phyloP scores from a whole-genome alignment of 2,888 invertebrate genomes.

The Dyspetes luteomarginatus region DNA sequence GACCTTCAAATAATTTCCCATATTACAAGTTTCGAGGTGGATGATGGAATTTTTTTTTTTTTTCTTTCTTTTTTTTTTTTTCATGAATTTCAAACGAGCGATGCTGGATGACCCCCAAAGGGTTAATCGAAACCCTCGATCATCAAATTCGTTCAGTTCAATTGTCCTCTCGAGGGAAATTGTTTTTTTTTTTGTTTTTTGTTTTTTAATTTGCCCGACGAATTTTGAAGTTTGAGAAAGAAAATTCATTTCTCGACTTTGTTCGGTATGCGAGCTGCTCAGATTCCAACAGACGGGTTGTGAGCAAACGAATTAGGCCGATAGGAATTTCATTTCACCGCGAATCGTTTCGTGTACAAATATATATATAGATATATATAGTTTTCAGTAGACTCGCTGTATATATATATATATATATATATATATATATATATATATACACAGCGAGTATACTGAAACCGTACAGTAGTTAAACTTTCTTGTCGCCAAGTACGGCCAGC shows the following conservation, averaged over 20 bases:
- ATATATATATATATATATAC: slow-evolving; percentile 17
- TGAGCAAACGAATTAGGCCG: slow-evolving; percentile 73
- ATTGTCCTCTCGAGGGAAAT: too few relatives aligned
- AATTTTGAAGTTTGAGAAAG: slow-evolving; percentile 27
- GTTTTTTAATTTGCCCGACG: neutral
- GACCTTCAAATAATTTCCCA: too few relatives aligned
- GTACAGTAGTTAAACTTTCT: slow-evolving; percentile 73
- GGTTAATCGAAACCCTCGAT: slow-evolving; percentile 3
- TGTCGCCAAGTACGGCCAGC: slow-evolving; percentile 77
- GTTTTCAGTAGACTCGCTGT: too few relatives aligned
- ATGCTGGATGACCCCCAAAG: slow-evolving; percentile 1
- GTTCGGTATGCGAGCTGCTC: slow-evolving; percentile 59
- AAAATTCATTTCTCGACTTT: slow-evolving; percentile 35
- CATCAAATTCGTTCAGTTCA: too few relatives aligned
- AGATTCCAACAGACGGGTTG: slow-evolving; percentile 72
- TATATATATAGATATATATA: too few relatives aligned
- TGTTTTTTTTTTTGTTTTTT: too few relatives aligned
- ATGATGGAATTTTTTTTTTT: slow-evolving; percentile 3
- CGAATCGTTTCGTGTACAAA: slow-evolving; percentile 16
- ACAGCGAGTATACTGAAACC: slow-evolving; percentile 19
- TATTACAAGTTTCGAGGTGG: too few relatives aligned
- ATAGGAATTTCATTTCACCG: slow-evolving; percentile 75
- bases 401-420: neutral
- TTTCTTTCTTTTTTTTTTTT: slow-evolving; percentile 1
- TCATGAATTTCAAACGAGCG: slow-evolving; percentile 5